Base-by-base conservation (phyloP, 2,797 vertebrate genomes). In the Danio choprae region DNA sequence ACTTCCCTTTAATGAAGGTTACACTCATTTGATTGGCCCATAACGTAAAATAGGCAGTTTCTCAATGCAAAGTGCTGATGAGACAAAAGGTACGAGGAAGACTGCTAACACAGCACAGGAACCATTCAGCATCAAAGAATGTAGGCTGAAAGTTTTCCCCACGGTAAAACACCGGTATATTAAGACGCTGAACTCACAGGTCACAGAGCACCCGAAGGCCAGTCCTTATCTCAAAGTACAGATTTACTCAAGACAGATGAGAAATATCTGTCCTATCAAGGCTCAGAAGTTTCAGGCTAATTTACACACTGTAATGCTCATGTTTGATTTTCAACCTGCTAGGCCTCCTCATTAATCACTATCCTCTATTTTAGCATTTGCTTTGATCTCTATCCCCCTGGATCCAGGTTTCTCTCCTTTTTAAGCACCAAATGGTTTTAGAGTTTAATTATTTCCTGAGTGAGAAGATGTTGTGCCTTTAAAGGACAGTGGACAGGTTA, bases 261-360 rank as follows among this genome's bases (percentile, higher is more conserved):
- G 78, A 85, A 38, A 87, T 82, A 79, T 82, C 72, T 64, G 85
- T 81, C 77, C 83, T 58, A 85, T 83, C 79, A 78, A 77, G 4
- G 67, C 87, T 87, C 71, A 48, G 60, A 81, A 87, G 87, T 88
- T 89, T 87, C 71, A 80, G 89, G 87, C 89, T 87, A 87, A 84
- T 87, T 90, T 84, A 89, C 89, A 91, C 88, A 88, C 84, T 87
- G 84, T 82, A 89, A 90, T 87, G 85, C 85, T 89, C 83, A 81
- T 90, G 89, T 92, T 92, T 90, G 90, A 93, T 91, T 92, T 89
- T 87, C 84, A 92, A 92, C 91, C 87, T 92, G 85, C 80, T 81
- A 67, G 74, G 89, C 89, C 87, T 87, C 88, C 89, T 88, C 87
- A 83, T 87, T 91, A 92, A 93, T 92, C 90, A 91, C 46, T 79